Conservation (phyloP, 2,113 vertebrate species). For the Diphyllodes magnificus region DNA sequence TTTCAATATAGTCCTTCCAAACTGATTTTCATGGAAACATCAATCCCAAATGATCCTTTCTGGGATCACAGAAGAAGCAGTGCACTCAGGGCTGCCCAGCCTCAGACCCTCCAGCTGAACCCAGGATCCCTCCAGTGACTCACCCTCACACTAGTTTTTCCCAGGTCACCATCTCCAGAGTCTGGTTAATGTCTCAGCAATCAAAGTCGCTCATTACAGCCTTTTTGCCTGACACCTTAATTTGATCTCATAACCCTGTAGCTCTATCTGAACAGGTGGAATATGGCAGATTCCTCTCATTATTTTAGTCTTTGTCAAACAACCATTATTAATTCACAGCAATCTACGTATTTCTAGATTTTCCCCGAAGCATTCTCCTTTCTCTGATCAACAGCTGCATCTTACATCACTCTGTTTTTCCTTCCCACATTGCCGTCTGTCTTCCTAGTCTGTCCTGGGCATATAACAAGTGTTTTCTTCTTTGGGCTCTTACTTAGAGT, state of each 20-base stretch:
- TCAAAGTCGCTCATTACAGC: not conserved
- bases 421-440: not conserved
- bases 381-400: not conserved
- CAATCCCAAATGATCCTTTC: not conserved
- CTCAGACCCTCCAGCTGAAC: not conserved
- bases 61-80: not conserved
- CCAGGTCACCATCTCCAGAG: not conserved
- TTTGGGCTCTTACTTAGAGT: not conserved
- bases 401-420: not conserved
- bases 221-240: not conserved
- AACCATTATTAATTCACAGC: not conserved
- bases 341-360: not conserved
- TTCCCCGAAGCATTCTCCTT: not conserved
- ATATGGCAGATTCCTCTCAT: not conserved
- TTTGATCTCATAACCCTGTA: not conserved
- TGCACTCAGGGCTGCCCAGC: not conserved
- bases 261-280: not conserved
- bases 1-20: not conserved
- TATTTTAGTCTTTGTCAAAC: not conserved
- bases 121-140: not conserved
- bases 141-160: not conserved
- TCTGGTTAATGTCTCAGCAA: not conserved
- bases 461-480: accelerated
- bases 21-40: not conserved
- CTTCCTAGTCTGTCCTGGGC: not conserved